phyloP scores from a whole-genome alignment of 2,113 vertebrate genomes.

The Atlantisia rogersi region DNA sequence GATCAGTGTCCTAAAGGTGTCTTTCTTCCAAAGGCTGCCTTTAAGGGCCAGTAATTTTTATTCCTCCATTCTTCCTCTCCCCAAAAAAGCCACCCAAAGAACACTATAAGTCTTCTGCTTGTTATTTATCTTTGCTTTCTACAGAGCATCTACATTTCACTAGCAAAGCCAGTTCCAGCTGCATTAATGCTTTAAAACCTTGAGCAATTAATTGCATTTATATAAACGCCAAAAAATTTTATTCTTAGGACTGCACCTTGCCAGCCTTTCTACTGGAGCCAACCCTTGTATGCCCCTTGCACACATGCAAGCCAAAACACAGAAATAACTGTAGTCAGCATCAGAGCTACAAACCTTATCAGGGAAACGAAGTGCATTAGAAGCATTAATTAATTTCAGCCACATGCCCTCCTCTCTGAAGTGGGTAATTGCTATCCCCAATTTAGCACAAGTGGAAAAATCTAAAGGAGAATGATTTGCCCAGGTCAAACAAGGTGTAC shows the following conservation, averaged over 20 bases:
- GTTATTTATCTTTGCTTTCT: not conserved
- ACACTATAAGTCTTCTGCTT: not conserved
- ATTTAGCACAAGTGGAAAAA: conserved; percentile 18
- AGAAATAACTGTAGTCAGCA: not conserved
- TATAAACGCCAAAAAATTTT: not conserved
- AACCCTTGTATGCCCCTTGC: not conserved
- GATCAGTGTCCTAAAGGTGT: not conserved
- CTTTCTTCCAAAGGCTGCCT: not conserved
- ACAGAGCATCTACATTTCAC: not conserved
- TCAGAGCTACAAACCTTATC: not conserved
- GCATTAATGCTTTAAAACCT: not conserved
- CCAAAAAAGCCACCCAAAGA: not conserved
- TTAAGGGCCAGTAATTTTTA: not conserved
- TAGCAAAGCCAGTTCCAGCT: not conserved
- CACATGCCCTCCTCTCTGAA: conserved; percentile 15
- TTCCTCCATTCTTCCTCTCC: no score
- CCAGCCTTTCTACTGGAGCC: not conserved
- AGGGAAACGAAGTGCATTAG: not conserved
- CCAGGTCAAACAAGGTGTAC: conserved; percentile 15
- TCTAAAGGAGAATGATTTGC: not conserved
- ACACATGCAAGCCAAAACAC: not conserved
- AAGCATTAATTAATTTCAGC: conserved; percentile 52
- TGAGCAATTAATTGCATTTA: not conserved
- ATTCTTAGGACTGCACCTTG: not conserved
- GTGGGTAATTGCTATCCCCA: conserved; percentile 13